Percentiles rank a stretch among this genome's conserved stretches.
Conservation (phyloP, 2,113 vertebrate species). For the Ranitomeya variabilis region DNA sequence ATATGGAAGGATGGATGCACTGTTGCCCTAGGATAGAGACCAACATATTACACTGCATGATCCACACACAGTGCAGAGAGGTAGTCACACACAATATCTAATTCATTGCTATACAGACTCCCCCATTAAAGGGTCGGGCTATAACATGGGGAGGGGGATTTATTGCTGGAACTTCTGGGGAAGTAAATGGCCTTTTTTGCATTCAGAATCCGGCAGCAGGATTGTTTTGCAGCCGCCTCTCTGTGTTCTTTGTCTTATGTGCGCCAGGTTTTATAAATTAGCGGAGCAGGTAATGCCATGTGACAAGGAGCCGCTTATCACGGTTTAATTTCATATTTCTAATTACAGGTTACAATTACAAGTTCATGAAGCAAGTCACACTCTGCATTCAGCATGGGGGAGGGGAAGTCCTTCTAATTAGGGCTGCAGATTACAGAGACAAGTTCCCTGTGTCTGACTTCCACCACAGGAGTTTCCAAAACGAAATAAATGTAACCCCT, state of each 20-base stretch:
- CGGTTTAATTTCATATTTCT: slow-evolving; percentile 50
- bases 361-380: slow-evolving; percentile 48
- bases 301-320: slow-evolving; percentile 47
- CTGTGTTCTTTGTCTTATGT: neutral
- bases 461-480: neutral
- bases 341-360: slow-evolving; percentile 57
- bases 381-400: slow-evolving; percentile 3
- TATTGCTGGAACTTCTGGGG: neutral
- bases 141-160: neutral
- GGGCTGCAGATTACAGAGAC: slow-evolving; percentile 33
- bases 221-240: slow-evolving; percentile 23
- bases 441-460: neutral
- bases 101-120: neutral
- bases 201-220: neutral
- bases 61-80: too few species aligned
- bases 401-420: slow-evolving; percentile 46
- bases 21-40: too few species aligned
- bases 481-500: neutral
- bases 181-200: neutral
- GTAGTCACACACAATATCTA: too few species aligned
- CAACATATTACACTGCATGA: too few species aligned
- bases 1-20: too few species aligned
- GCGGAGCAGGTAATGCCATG: slow-evolving; percentile 52
- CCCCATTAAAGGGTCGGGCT: neutral
- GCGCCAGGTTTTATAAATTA: slow-evolving; percentile 44